Conservation (phyloP, 2,797 vertebrate genomes). For the Enteromius radiatus region DNA sequence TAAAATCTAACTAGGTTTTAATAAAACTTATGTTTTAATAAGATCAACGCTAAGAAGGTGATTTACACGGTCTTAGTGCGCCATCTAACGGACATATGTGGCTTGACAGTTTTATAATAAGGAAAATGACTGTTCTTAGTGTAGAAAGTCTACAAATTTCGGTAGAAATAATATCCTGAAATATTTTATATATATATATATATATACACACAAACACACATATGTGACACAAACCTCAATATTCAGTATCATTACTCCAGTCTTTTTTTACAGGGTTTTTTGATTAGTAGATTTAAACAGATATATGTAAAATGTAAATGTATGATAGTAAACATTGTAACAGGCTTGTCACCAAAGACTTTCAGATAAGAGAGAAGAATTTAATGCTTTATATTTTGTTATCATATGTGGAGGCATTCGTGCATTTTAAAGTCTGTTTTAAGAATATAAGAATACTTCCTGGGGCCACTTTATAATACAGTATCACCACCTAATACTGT, state of each 20-base stretch:
- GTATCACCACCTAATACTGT: not conserved
- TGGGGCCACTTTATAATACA: not conserved
- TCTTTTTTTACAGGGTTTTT: too few species aligned
- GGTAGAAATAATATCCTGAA: not conserved
- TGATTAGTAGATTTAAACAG: not conserved
- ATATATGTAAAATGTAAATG: not conserved
- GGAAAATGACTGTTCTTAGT: not conserved
- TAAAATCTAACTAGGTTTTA: not conserved
- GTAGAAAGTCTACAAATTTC: not conserved
- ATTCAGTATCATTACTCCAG: too few species aligned
- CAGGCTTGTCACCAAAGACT: not conserved
- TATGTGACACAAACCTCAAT: too few species aligned
- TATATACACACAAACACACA: too few species aligned
- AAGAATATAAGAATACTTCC: not conserved
- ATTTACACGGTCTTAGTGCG: not conserved
- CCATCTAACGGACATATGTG: slow-evolving; percentile 8
- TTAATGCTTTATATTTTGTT: not conserved
- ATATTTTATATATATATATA: not conserved
- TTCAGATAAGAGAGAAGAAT: not conserved
- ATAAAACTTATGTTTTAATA: not conserved
- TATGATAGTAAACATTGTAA: not conserved
- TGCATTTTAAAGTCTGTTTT: not conserved
- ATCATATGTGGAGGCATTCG: not conserved
- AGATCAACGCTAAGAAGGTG: fast-evolving
- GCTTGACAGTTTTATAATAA: not conserved